Evolutionary conservation across 2,797 vertebrate genomes (phyloP).

Genomic region (Chromobotia macracanthus): DNA sequence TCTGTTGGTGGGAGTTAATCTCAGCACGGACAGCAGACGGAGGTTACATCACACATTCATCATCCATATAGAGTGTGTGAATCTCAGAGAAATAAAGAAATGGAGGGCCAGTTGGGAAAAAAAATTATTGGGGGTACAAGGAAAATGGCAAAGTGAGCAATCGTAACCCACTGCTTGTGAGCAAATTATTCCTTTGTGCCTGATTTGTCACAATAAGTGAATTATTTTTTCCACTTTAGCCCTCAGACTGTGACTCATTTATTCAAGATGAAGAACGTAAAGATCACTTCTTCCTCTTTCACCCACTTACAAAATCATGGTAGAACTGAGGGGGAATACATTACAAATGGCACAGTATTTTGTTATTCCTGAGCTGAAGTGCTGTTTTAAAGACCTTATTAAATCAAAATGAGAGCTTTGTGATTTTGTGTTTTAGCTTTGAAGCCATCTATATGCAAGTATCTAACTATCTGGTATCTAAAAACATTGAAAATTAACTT

Average conservation of each 20-base stretch:
- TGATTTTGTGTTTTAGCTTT: background rate
- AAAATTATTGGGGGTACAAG: conserved; percentile 32
- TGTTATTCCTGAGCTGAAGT: background rate
- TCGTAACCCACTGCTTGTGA: conserved; percentile 8
- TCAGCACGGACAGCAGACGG: conserved; percentile 70
- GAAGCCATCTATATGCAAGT: background rate
- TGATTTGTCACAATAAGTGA: conserved; percentile 44
- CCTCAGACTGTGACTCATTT: conserved; percentile 47
- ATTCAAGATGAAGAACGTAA: conserved; percentile 16
- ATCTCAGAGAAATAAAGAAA: conserved; percentile 33
- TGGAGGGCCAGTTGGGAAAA: conserved; percentile 12
- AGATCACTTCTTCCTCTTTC: conserved; percentile 20
- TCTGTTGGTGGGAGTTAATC: conserved; percentile 77
- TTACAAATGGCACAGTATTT: conserved; percentile 17
- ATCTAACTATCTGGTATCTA: no score
- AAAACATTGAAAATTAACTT: background rate
- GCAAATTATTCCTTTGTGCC: conserved; percentile 43
- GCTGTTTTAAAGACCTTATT: background rate
- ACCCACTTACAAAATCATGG: conserved; percentile 8
- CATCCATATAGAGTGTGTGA: conserved; percentile 39
- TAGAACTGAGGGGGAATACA: conserved; percentile 6
- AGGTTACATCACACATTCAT: conserved; percentile 60
- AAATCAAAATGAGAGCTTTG: background rate
- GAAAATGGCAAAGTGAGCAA: conserved; percentile 29
- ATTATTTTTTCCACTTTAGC: conserved; percentile 42